Evolutionary conservation across 92 coral and sea anemone genomes (phyloP).

Genomic region (Galaxea fascicularis): DNA sequence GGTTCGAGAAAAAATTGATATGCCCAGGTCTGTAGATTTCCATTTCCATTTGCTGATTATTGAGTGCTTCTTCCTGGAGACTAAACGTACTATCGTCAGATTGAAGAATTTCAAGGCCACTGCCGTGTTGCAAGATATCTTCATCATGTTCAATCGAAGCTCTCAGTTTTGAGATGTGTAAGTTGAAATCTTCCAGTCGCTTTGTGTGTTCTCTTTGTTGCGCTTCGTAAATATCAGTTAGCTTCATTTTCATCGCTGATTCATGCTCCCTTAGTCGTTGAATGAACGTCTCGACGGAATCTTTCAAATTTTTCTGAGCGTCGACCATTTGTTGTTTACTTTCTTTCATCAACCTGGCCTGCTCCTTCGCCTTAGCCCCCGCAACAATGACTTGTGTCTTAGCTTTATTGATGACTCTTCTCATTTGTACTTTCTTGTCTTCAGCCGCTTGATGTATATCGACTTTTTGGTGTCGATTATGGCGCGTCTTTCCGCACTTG

Average conservation of each 20-base stretch:
- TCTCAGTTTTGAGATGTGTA: not conserved
- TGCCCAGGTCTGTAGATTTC: constrained; percentile 1
- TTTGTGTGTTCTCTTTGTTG: not conserved
- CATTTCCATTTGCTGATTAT: not conserved
- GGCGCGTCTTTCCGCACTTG: constrained; percentile 12
- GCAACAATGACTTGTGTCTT: not conserved
- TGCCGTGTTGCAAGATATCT: not conserved
- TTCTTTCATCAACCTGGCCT: not conserved
- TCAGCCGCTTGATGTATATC: constrained; percentile 21
- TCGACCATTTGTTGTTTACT: not conserved
- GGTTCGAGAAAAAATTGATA: not conserved
- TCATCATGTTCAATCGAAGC: constrained; percentile 1
- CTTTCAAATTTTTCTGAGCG: not conserved
- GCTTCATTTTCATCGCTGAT: not conserved
- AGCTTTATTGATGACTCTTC: not conserved
- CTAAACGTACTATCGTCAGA: not conserved
- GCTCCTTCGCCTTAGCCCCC: not conserved
- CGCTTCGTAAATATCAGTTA: not conserved
- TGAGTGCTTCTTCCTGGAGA: not conserved
- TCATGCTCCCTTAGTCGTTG: constrained; percentile 2
- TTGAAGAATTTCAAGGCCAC: not conserved
- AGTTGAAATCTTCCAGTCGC: not conserved
- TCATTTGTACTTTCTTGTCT: not conserved
- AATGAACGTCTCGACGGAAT: not conserved
- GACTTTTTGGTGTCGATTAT: constrained; percentile 13